Conservation (phyloP, 2,888 invertebrate genomes). For the Sinhomidia bicolor region DNA sequence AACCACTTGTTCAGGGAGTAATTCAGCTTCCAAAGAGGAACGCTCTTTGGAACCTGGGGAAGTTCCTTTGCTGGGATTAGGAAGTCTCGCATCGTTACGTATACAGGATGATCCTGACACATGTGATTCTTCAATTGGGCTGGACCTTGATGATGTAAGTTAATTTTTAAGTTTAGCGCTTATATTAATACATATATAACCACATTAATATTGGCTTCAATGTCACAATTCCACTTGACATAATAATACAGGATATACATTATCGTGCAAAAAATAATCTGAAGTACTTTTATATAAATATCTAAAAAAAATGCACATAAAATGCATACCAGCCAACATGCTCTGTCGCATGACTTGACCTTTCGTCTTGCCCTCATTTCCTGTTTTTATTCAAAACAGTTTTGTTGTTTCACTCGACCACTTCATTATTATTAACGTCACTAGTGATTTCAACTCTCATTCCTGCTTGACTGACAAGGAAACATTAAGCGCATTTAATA, state of each 20-base stretch:
- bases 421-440: too few relatives aligned
- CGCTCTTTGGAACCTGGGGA: slow-evolving; percentile 78
- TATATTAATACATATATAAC: not conserved
- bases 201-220: not conserved
- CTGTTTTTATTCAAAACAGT: not conserved
- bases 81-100: slow-evolving; percentile 83
- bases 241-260: not conserved
- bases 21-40: slow-evolving; percentile 65
- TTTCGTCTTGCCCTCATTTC: slow-evolving; percentile 7
- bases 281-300: not conserved
- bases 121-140: slow-evolving; percentile 84
- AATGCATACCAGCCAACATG: not conserved
- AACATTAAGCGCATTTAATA: too few relatives aligned
- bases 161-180: not conserved
- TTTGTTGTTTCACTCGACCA: not conserved
- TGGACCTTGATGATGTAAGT: slow-evolving; percentile 82
- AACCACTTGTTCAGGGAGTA: slow-evolving; percentile 66
- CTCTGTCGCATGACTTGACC: not conserved
- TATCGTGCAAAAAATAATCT: not conserved
- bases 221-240: not conserved
- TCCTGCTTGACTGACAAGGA: too few relatives aligned
- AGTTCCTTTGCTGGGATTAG: slow-evolving; percentile 79
- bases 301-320: not conserved
- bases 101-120: slow-evolving; percentile 83
- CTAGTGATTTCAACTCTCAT: not conserved